phyloP scores from a whole-genome alignment of 2,888 invertebrate species.

The Byasa hedistus region DNA sequence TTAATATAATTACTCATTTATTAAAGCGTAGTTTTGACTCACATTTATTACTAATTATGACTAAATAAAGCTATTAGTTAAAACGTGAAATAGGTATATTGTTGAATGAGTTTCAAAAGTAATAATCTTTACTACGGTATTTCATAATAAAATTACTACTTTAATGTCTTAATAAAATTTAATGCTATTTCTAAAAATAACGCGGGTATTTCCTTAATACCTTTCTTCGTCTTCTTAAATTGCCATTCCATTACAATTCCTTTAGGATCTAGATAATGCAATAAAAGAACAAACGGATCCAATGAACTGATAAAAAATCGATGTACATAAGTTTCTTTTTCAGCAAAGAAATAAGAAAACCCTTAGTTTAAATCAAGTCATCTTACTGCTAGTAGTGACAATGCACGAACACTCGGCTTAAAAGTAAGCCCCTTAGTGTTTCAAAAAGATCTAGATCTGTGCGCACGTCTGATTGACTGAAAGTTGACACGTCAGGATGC shows the following conservation, averaged over 20 bases:
- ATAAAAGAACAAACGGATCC: neutral
- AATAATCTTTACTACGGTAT: too few relatives aligned
- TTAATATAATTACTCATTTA: too few relatives aligned
- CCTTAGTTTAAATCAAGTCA: neutral
- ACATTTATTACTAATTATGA: too few relatives aligned
- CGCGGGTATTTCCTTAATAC: neutral
- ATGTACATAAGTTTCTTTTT: neutral
- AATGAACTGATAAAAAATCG: neutral
- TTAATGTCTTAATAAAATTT: too few relatives aligned
- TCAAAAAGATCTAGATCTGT: constrained; percentile 26
- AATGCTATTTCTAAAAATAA: too few relatives aligned
- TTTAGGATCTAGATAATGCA: neutral
- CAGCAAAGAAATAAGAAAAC: neutral
- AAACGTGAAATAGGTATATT: too few relatives aligned
- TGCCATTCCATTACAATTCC: too few relatives aligned
- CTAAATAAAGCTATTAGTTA: too few relatives aligned
- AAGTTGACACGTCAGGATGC: constrained; percentile 23
- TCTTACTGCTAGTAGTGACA: neutral
- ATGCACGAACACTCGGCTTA: neutral
- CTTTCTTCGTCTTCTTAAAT: too few relatives aligned
- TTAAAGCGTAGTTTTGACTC: too few relatives aligned
- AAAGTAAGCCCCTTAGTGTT: constrained; percentile 23
- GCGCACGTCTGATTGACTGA: constrained; percentile 25
- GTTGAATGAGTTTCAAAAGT: too few relatives aligned
- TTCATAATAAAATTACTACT: too few relatives aligned